Evolutionary conservation across 2,888 invertebrate genomes (phyloP), one percentile per base, ranked within the genome.

Genomic region (Erebia ligea): DNA sequence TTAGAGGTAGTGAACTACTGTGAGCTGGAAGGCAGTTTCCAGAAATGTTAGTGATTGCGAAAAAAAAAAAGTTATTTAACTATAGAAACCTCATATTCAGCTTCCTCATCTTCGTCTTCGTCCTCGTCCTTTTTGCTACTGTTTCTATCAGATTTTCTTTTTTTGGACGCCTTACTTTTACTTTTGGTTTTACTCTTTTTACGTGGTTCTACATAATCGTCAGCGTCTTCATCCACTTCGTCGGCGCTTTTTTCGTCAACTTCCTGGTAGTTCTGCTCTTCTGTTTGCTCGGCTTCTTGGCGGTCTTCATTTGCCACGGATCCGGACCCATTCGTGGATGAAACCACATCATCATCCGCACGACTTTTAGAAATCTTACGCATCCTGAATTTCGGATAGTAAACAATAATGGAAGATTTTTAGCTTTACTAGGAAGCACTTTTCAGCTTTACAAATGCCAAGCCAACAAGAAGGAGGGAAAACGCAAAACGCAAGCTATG

Each of bases 291-390:
- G 25, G 74, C 74, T 59, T 80, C 77, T 65, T 75, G 76, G 40
- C 77, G 78, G 62, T 81, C 82, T 68, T 82, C 83, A 71, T 81
- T 81, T 52, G 73, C 76, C 42, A 89, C 76, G 54, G 93, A 92
- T 59, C 89, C 91, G 54, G 93, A 93, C 68, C 91, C 93, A 77
- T 91, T 92, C 5, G 92, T 92, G 6, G 93, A 93, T 56, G 92
- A 92, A 75, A 90, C 84, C 50, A 88, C 86, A 83, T 93, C 93
- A 73, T 93, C 92, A 64, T 92, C 92, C 54, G 85, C 77, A 74
- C 92, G 91, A 77, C 78, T 90, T 82, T 91, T 93, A 1, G 93
- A 92, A 78, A 92, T 79, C 82, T 93, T 93, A 68, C 92, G 84
- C 93, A 93, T 93, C 45, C 70, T 84, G 70, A 82, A 82, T 75